These are phyloP conservation scores for Phthorimaea operculella DNA, from an alignment of 1,140 invertebrate species.

Conservation along the genomic window DNA sequence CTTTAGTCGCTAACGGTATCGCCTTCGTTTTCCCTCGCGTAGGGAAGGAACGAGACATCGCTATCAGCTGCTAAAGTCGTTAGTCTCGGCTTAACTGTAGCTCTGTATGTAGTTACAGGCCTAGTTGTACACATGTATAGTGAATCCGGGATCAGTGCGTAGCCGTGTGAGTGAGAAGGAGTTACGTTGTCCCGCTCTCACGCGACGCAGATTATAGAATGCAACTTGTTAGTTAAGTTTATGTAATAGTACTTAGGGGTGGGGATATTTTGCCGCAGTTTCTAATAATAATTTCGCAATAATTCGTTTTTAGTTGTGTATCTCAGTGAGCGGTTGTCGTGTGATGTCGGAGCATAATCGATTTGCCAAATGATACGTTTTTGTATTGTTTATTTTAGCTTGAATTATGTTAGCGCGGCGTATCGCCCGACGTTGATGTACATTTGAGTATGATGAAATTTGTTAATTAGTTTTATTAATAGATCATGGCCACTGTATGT, in stretches of 20 bases:
- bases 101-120: slow-evolving; percentile 28
- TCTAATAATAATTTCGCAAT: slow-evolving; percentile 37
- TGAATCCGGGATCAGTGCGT: background rate
- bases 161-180: background rate
- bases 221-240: slow-evolving; percentile 23
- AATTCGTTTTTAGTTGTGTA: slow-evolving; percentile 19
- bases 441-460: slow-evolving; percentile 15
- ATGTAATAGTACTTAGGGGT: slow-evolving; percentile 57
- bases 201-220: background rate
- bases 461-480: slow-evolving; percentile 55
- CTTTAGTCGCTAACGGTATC: no score
- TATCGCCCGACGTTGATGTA: background rate
- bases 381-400: slow-evolving; percentile 5
- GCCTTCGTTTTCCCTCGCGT: no score
- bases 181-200: background rate
- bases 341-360: slow-evolving; percentile 20
- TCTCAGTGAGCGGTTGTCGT: slow-evolving; percentile 9
- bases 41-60: no score
- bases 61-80: no score
- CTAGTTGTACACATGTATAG: slow-evolving; percentile 21
- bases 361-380: slow-evolving; percentile 24
- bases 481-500: slow-evolving; percentile 18
- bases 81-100: background rate
- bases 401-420: background rate
- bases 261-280: slow-evolving; percentile 28